Percentiles rank a stretch among this genome's conserved stretches.
phyloP scores from a whole-genome alignment of 2,888 invertebrate genomes.

The Rhamphomyia laevipes region DNA sequence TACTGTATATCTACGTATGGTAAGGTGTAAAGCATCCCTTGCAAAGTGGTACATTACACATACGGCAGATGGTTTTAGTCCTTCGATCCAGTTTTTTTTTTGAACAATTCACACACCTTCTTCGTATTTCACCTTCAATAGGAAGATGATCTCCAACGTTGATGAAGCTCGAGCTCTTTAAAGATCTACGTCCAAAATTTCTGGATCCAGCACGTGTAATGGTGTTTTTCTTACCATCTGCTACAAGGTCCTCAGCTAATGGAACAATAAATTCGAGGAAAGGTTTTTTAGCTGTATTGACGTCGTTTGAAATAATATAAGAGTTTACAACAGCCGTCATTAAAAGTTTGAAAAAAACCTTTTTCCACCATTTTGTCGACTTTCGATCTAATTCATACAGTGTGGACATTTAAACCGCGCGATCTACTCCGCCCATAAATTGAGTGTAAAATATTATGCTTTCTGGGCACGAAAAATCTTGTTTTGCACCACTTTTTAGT shows the following conservation, averaged over 20 bases:
- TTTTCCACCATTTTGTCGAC: constrained; percentile 6
- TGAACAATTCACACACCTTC: background rate
- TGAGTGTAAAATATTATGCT: background rate
- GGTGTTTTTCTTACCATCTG: constrained; percentile 1
- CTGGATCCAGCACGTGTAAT: background rate
- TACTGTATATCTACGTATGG: too few species aligned
- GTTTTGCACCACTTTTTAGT: background rate
- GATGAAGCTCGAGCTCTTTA: constrained; percentile 4
- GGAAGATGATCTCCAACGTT: constrained; percentile 4
- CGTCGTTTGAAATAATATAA: constrained; percentile 2
- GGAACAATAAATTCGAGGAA: constrained; percentile 6
- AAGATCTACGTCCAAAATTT: constrained; percentile 1
- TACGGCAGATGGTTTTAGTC: background rate
- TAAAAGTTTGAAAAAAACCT: constrained; percentile 7
- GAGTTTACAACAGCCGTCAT: constrained; percentile 6
- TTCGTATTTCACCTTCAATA: constrained; percentile 1
- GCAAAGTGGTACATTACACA: background rate
- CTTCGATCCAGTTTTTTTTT: background rate
- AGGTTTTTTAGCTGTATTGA: constrained; percentile 1
- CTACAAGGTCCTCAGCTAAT: constrained; percentile 4
- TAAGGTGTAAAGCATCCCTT: too few species aligned
- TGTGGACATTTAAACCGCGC: constrained; percentile 4
- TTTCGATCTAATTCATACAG: constrained; percentile 8
- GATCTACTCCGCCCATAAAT: constrained; percentile 1
- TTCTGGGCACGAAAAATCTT: background rate